These are phyloP conservation scores for Ceyx melanurus DNA, from an alignment of 2,113 vertebrate genomes.

Conservation along the genomic window DNA sequence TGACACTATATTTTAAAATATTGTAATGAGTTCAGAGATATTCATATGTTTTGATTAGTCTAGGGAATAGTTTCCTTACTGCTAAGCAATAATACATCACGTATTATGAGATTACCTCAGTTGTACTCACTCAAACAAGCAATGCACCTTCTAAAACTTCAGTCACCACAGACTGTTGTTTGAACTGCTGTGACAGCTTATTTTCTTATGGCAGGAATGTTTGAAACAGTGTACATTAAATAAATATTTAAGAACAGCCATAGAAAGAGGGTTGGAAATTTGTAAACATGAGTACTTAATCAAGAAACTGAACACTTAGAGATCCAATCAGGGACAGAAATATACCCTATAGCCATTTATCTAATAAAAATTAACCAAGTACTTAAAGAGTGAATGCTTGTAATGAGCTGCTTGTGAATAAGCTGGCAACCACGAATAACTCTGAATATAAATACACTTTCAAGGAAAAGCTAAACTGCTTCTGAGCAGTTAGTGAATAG, in stretches of 20 bases:
- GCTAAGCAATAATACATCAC: neutral
- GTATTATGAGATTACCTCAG: neutral
- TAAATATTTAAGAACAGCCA: conserved; percentile 23
- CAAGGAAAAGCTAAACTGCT: conserved; percentile 41
- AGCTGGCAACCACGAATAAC: conserved; percentile 12
- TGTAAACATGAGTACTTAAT: conserved; percentile 31
- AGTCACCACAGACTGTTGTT: neutral
- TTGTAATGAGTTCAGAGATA: neutral
- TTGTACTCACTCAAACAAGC: neutral
- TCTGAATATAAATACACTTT: conserved; percentile 40
- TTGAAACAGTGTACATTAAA: conserved; percentile 6
- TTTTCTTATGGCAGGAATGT: conserved; percentile 16
- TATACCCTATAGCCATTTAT: conserved; percentile 39
- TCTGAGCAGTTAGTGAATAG: neutral
- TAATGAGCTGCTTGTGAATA: conserved; percentile 50
- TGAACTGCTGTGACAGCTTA: conserved; percentile 21
- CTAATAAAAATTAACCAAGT: conserved; percentile 64
- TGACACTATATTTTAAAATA: neutral
- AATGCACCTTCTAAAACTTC: neutral
- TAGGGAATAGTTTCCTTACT: neutral
- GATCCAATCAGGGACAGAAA: neutral
- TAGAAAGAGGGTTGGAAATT: conserved; percentile 9
- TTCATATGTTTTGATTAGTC: neutral
- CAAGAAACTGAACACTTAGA: conserved; percentile 30
- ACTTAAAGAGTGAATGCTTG: neutral